Evolutionary conservation across 2,797 vertebrate genomes (phyloP).

Genomic region (Choloepus didactylus): DNA sequence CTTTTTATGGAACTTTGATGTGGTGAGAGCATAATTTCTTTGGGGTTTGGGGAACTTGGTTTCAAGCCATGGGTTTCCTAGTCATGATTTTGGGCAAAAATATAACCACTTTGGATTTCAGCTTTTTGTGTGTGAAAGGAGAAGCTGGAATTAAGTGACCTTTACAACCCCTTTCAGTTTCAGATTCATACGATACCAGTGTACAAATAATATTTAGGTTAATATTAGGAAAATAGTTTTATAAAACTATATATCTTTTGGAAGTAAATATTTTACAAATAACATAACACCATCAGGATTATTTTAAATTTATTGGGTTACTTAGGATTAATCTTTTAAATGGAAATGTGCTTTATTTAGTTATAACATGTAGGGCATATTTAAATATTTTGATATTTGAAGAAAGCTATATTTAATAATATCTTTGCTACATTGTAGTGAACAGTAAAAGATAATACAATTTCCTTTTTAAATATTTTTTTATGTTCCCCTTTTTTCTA

Average conservation of each 20-base stretch:
- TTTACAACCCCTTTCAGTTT: slow-evolving; percentile 19
- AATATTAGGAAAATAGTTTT: slow-evolving; percentile 23
- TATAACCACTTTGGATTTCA: neutral
- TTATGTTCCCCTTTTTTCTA: too few species aligned
- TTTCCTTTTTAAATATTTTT: neutral
- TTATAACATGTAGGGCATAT: neutral
- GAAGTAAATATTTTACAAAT: neutral
- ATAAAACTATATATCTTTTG: neutral
- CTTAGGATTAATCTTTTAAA: slow-evolving; percentile 50
- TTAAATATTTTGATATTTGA: slow-evolving; percentile 44
- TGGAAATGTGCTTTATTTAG: slow-evolving; percentile 23
- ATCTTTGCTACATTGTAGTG: slow-evolving; percentile 41
- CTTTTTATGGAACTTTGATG: slow-evolving; percentile 1
- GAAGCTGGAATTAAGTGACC: neutral
- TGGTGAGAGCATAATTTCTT: neutral
- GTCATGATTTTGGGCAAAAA: slow-evolving; percentile 47
- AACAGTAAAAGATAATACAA: slow-evolving; percentile 42
- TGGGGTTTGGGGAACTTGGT: slow-evolving; percentile 25
- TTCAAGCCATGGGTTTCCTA: slow-evolving; percentile 29
- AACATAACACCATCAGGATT: neutral
- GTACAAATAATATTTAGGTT: slow-evolving; percentile 7
- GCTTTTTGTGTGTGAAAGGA: neutral
- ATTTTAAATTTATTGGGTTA: slow-evolving; percentile 11
- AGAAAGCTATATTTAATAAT: slow-evolving; percentile 29
- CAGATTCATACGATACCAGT: slow-evolving; percentile 19